Percentiles rank a stretch among this genome's conserved stretches.
These are phyloP conservation scores for Zaprionus bogoriensis DNA, from an alignment of 2,888 invertebrate genomes.

Conservation along the genomic window DNA sequence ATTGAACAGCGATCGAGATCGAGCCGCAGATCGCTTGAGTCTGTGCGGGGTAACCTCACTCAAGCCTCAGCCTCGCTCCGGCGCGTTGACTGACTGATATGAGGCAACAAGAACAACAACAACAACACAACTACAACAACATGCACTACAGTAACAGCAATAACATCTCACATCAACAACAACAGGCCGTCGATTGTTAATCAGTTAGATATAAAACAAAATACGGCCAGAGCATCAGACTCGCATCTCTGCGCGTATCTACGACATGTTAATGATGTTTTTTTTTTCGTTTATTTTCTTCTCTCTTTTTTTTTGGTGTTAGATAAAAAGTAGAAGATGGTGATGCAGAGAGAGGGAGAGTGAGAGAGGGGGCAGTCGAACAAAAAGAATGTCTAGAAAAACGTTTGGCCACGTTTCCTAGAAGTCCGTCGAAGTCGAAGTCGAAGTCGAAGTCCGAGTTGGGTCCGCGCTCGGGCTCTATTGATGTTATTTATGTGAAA, in stretches of 20 bases:
- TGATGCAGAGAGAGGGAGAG: not conserved
- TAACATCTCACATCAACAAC: constrained; percentile 20
- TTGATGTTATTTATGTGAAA: constrained; percentile 77
- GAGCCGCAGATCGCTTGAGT: constrained; percentile 35
- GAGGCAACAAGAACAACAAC: constrained; percentile 50
- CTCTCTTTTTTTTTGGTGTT: constrained; percentile 39
- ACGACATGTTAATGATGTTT: constrained; percentile 76
- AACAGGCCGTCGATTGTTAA: constrained; percentile 66
- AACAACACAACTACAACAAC: constrained; percentile 28
- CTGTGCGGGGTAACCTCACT: constrained; percentile 67
- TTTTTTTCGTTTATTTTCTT: constrained; percentile 23
- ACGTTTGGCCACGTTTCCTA: constrained; percentile 68
- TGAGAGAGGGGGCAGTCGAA: constrained; percentile 6
- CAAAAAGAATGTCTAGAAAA: constrained; percentile 54
- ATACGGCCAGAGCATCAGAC: constrained; percentile 64
- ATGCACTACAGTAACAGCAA: constrained; percentile 26
- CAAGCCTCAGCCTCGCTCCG: constrained; percentile 63
- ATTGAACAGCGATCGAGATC: constrained; percentile 66
- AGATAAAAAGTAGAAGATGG: constrained; percentile 45
- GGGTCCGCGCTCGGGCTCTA: constrained; percentile 56
- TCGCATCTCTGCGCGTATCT: constrained; percentile 69
- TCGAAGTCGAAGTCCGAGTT: not conserved
- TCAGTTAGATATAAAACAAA: constrained; percentile 79
- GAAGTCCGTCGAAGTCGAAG: constrained; percentile 35
- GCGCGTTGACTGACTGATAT: constrained; percentile 74